Evolutionary conservation across 2,888 invertebrate species (phyloP).

Genomic region (Ichneumoninae sp.): DNA sequence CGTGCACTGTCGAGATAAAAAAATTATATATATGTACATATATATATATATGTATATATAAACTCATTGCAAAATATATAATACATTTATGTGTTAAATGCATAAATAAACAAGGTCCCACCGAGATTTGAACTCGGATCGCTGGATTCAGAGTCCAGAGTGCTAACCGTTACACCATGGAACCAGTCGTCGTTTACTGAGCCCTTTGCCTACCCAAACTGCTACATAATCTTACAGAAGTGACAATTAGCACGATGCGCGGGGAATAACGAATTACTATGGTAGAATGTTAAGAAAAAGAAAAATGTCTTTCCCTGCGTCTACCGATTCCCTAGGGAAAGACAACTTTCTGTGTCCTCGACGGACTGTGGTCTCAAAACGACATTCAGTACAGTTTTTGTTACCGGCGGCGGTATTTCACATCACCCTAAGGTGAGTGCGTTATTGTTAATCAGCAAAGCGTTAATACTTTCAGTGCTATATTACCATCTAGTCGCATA

Average conservation of each 20-base stretch:
- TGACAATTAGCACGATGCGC: background rate
- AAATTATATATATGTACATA: background rate
- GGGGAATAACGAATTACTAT: background rate
- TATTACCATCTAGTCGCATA: no score
- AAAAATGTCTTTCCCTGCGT: no score
- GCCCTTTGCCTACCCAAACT: background rate
- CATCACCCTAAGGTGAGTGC: no score
- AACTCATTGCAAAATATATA: background rate
- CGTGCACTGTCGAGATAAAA: background rate
- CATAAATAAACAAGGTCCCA: conserved; percentile 86
- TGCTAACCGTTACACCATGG: conserved; percentile 92
- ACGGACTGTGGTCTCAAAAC: no score
- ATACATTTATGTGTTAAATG: background rate
- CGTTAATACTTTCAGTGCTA: no score
- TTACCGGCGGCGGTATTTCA: no score
- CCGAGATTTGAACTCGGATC: conserved; percentile 93
- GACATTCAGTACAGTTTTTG: no score
- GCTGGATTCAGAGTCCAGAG: conserved; percentile 93
- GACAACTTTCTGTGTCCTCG: no score
- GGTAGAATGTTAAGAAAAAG: background rate
- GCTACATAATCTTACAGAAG: background rate
- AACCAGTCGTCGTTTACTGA: conserved; percentile 81
- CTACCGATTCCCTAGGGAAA: no score
- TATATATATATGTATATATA: background rate
- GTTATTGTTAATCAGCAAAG: no score